Base-by-base conservation (phyloP, 1,140 invertebrate species). In the Pristionchus pacificus region DNA sequence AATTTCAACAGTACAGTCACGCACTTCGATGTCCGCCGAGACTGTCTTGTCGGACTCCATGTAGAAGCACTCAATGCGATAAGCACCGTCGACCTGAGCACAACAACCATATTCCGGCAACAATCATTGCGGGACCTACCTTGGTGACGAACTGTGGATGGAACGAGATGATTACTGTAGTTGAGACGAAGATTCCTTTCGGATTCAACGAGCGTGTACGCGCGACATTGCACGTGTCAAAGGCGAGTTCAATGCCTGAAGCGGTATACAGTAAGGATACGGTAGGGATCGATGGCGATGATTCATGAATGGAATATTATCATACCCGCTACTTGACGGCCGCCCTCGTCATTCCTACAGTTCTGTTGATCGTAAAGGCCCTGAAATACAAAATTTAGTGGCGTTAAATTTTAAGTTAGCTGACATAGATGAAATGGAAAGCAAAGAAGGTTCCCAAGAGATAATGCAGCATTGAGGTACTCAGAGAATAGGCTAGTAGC, bases 41-140 rank as follows among this genome's bases (percentile, higher is more conserved):
- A 83, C 81, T 60, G 81, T 84, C 69, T 84, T 84, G 77, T 83
- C 82, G 58, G 81, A 79, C 64, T 83, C 81, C 81, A 83, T 83
- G 82, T 83, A 83, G 81, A 83, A 84, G 77, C 81, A 83, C 68
- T 83, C 82, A 55, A 83, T 78, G 28, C 77, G 75, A 76, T 83
- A 83, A 71, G 82, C 80, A 25, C 83, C 77, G 69, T 49, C 38
- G 19, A 49, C 38, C 38, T 49, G 38, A 49, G 38, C 6, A 19
- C 19, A 49, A 19, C 6, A 10, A 49, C 6, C 19, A 49, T 6
- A 49, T 49, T n/a, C n/a, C n/a, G n/a, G 38, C 6, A 49, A 10
- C 6, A 49, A 49, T 49, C 6, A 19, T 10, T 10, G 6, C 6
- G 38, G 6, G 19, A 55, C 84, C 82, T 27, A 83, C 81, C 65